A percentile compares a stretch with the other conserved stretches of the same genome.
phyloP scores from a whole-genome alignment of 2,113 vertebrate species.

The Heloderma charlesbogerti region DNA sequence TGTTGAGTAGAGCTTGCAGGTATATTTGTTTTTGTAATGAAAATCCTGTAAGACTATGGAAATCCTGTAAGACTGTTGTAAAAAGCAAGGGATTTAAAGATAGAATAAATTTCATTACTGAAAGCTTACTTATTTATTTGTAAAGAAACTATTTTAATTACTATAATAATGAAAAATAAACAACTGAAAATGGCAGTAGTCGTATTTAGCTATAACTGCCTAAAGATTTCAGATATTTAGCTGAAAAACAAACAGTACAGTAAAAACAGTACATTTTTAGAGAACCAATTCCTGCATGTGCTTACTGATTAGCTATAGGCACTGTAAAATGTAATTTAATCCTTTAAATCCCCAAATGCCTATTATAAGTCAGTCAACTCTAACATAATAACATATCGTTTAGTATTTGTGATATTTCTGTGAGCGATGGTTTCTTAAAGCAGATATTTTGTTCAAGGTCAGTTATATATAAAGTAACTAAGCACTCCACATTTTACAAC shows the following conservation, averaged over 20 bases:
- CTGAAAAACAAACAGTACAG: not conserved
- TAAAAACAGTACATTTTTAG: not conserved
- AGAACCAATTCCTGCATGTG: not conserved
- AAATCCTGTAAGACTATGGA: too few relatives aligned
- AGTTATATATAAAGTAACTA: too few relatives aligned
- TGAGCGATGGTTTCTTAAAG: too few relatives aligned
- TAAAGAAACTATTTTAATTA: not conserved
- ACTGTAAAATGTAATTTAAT: not conserved
- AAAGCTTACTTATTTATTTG: not conserved
- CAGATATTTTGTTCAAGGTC: too few relatives aligned
- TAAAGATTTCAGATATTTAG: not conserved
- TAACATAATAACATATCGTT: not conserved
- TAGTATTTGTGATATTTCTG: not conserved
- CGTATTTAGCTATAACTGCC: not conserved
- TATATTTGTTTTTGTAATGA: too few relatives aligned
- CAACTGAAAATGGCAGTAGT: not conserved
- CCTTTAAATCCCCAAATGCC: not conserved
- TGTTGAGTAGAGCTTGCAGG: too few relatives aligned
- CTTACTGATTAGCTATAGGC: not conserved
- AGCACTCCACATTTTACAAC: too few relatives aligned
- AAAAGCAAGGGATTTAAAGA: not conserved
- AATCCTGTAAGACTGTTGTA: too few relatives aligned
- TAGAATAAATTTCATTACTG: not conserved
- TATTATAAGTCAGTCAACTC: not conserved
- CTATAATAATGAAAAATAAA: not conserved